Base-by-base conservation (phyloP, 2,113 vertebrate species). In the Anarrhichthys ocellatus region DNA sequence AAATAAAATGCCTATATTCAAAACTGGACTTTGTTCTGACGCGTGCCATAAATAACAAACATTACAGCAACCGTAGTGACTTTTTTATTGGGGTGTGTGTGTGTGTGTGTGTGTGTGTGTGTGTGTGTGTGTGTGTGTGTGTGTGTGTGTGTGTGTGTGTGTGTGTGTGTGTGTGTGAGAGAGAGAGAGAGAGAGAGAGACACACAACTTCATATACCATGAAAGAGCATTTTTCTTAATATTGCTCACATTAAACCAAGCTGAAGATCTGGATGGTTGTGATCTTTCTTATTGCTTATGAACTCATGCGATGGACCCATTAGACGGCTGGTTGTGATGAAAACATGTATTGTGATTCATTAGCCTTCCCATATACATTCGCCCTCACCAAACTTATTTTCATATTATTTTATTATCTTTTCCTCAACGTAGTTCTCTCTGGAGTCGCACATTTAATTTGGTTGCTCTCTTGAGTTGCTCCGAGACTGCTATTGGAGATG, bases 231-330 rank as follows among this genome's bases (percentile, higher is more conserved):
- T 44, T 54, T 18, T 32, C 17, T 61, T 18, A 15, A 32, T 32
- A 9, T 61, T 7, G 2, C 58, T 34, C 18, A 52, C 20, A 1
- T 67, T 6, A n/a, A 69, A 38, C 27, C n/a, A 8, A 9, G n/a
- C 66, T 62, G 42, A 77, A 73, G 52, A 68, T 67, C 38, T 54
- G 81, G 63, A 24, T 58, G 17, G 58, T 64, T 84, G 44, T 63
- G 50, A 80, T 58, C 40, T 42, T 36, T 22, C 63, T 54, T 22
- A 54, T 59, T 82, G 40, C 24, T 68, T 40, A 66, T 67, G 22
- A 54, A 27, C 20, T 52, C 9, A 62, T 29, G 48, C 38, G 42
- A 68, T 20, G 22, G 38, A 67, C 14, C 29, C 29, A 62, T 82
- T 62, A 38, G 15, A 78, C 46, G 76, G 48, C 38, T 75, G 74